phyloP scores from a whole-genome alignment of 2,888 invertebrate genomes.

The Marronus borbonicus region DNA sequence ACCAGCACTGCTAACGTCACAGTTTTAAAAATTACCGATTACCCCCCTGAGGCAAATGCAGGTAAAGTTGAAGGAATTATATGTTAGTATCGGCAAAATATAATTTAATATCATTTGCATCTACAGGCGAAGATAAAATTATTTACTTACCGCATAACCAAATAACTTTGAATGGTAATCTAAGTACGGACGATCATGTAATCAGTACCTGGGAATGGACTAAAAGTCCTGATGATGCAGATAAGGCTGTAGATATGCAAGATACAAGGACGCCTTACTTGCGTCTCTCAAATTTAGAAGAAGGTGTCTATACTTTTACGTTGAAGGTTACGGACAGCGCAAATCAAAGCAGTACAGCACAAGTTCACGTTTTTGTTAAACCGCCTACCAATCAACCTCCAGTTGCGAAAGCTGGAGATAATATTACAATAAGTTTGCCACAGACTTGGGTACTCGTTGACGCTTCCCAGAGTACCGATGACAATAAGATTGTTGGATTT shows the following conservation, averaged over 20 bases:
- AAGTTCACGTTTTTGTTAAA: slow-evolving; percentile 91
- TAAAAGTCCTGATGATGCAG: slow-evolving; percentile 88
- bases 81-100: neutral
- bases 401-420: slow-evolving; percentile 78
- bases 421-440: slow-evolving; percentile 85
- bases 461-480: slow-evolving; percentile 82
- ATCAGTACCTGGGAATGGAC: slow-evolving; percentile 98
- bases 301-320: slow-evolving; percentile 95
- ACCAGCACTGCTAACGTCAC: slow-evolving; percentile 91
- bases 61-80: slow-evolving; percentile 67
- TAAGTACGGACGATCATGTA: slow-evolving; percentile 94
- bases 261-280: slow-evolving; percentile 93
- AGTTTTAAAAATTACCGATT: slow-evolving; percentile 92
- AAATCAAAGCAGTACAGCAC: slow-evolving; percentile 87
- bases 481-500: slow-evolving; percentile 86
- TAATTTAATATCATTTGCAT: neutral
- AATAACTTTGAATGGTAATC: slow-evolving; percentile 84
- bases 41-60: slow-evolving; percentile 96
- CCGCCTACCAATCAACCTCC: slow-evolving; percentile 90
- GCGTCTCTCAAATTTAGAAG: slow-evolving; percentile 88
- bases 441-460: slow-evolving; percentile 86
- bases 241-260: slow-evolving; percentile 96
- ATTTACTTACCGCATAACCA: slow-evolving; percentile 90
- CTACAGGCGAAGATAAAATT: slow-evolving; percentile 86
- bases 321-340: slow-evolving; percentile 94